Evolutionary conservation across 2,888 invertebrate genomes (phyloP).

Genomic region (Beris chalybata): DNA sequence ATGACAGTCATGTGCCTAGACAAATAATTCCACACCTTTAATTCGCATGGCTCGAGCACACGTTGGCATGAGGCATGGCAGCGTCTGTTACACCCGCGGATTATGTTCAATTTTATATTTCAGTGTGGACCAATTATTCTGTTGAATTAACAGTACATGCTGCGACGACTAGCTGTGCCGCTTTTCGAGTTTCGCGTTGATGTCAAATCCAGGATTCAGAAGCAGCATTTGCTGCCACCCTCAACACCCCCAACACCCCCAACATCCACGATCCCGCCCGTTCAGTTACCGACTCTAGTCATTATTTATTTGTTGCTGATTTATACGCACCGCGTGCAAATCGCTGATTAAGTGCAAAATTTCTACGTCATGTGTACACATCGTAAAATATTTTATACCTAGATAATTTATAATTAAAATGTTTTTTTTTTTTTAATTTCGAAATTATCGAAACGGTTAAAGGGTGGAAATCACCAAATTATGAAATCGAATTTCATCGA

Average conservation of each 20-base stretch:
- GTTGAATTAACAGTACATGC: conserved; percentile 12
- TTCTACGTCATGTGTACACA: conserved; percentile 19
- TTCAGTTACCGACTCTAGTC: no score
- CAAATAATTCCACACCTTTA: conserved; percentile 30
- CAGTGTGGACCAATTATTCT: conserved; percentile 25
- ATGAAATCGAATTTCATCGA: no score
- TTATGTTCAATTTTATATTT: conserved; percentile 26
- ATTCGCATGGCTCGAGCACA: neutral
- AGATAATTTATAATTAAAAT: no score
- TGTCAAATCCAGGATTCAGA: no score
- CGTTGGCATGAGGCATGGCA: conserved; percentile 16
- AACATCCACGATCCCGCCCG: no score
- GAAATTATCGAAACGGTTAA: no score
- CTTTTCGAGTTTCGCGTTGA: no score
- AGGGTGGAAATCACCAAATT: no score
- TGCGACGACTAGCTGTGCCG: no score
- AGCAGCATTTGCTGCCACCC: no score
- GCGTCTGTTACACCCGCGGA: conserved; percentile 26
- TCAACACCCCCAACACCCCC: no score
- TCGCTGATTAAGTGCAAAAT: conserved; percentile 26
- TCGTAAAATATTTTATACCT: conserved; percentile 6
- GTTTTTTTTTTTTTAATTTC: no score
- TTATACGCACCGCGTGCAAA: conserved; percentile 24
- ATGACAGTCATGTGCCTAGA: conserved; percentile 24
- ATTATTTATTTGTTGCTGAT: neutral